Conservation (phyloP, 2,797 vertebrate species). For the Oreortyx pictus region DNA sequence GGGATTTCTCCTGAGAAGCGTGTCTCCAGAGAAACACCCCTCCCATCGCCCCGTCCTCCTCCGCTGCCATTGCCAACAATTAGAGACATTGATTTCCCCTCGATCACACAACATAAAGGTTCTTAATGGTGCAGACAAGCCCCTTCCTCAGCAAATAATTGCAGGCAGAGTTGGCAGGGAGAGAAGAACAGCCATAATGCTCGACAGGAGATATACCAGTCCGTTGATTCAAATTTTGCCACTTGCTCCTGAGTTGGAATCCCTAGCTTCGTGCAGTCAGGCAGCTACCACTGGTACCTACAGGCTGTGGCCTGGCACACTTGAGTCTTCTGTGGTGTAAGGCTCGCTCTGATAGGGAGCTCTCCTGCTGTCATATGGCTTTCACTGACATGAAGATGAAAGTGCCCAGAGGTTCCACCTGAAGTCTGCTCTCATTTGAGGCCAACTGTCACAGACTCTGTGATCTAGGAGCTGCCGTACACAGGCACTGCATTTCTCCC, state of each 20-base stretch:
- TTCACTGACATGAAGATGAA: not conserved
- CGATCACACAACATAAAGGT: slow-evolving; percentile 66
- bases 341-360: not conserved
- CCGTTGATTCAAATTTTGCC: not conserved
- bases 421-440: not conserved
- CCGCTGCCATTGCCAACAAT: slow-evolving; percentile 58
- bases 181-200: not conserved
- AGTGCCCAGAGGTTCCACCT: not conserved
- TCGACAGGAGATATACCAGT: slow-evolving; percentile 15
- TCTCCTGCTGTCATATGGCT: not conserved
- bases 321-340: not conserved
- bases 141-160: slow-evolving; percentile 68
- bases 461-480: not conserved
- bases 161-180: slow-evolving; percentile 57
- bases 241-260: not conserved
- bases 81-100: slow-evolving; percentile 76
- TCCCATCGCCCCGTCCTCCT: slow-evolving; percentile 11
- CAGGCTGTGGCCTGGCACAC: not conserved
- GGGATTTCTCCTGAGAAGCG: slow-evolving; percentile 30
- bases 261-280: not conserved
- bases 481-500: not conserved
- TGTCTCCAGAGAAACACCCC: slow-evolving; percentile 53
- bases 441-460: not conserved
- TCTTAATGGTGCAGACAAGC: slow-evolving; percentile 70
- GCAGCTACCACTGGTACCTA: not conserved